These are phyloP conservation scores for Opisthograptis luteolata DNA, from an alignment of 2,888 invertebrate genomes.

Conservation along the genomic window DNA sequence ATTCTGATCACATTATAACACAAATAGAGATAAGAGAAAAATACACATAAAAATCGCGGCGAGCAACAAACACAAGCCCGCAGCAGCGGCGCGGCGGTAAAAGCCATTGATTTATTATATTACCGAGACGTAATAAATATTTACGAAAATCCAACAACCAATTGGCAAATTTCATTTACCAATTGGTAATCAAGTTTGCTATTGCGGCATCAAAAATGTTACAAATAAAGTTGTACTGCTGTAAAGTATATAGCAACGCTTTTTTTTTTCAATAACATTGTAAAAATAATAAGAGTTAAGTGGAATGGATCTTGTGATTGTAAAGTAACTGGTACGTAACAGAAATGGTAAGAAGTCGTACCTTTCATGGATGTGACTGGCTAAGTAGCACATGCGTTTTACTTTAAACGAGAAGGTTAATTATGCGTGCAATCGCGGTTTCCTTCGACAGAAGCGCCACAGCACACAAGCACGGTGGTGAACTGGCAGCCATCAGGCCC, in stretches of 20 bases:
- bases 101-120: slow-evolving; percentile 49
- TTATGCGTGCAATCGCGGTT: slow-evolving; percentile 28
- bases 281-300: too few relatives aligned
- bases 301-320: background rate
- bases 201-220: slow-evolving; percentile 21
- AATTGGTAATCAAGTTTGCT: slow-evolving; percentile 39
- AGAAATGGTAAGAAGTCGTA: background rate
- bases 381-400: slow-evolving; percentile 3
- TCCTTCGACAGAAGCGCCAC: slow-evolving; percentile 1
- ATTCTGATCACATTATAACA: background rate
- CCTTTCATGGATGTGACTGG: background rate
- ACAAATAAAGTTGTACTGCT: background rate
- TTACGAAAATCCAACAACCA: slow-evolving; percentile 35
- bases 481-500: slow-evolving; percentile 39
- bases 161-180: slow-evolving; percentile 40
- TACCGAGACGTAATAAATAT: slow-evolving; percentile 46
- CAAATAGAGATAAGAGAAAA: slow-evolving; percentile 34
- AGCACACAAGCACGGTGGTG: slow-evolving; percentile 14
- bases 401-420: slow-evolving; percentile 11
- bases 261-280: too few relatives aligned
- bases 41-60: slow-evolving; percentile 32
- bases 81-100: slow-evolving; percentile 33
- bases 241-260: too few relatives aligned
- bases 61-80: slow-evolving; percentile 43
- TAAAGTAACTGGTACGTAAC: background rate